Conservation (phyloP, 1,140 invertebrate species). For the Ladona fulva region DNA sequence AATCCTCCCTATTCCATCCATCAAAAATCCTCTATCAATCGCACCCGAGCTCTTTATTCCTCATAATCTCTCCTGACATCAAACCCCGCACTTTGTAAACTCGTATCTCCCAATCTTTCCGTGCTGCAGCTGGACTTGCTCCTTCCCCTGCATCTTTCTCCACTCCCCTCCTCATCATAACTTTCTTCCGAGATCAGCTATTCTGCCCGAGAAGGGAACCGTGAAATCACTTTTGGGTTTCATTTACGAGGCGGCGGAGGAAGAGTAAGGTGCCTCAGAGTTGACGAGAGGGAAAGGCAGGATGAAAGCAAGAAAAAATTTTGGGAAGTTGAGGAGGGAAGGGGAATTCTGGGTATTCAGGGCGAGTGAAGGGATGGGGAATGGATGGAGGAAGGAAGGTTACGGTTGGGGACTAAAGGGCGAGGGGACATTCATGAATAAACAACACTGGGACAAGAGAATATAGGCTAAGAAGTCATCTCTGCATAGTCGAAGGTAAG, state of each 20-base stretch:
- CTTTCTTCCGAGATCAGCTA: not conserved
- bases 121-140: too few relatives aligned
- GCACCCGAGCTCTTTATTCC: too few relatives aligned
- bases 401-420: too few relatives aligned
- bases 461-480: too few relatives aligned
- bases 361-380: not conserved
- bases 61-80: too few relatives aligned
- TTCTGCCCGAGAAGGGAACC: not conserved
- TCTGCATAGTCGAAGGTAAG: too few relatives aligned
- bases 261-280: not conserved
- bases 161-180: not conserved
- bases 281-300: not conserved
- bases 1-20: too few relatives aligned
- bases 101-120: not conserved
- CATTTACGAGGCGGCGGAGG: not conserved
- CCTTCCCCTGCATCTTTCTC: too few relatives aligned
- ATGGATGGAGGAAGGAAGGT: not conserved
- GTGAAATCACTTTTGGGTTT: slow-evolving; percentile 6
- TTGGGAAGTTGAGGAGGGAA: not conserved
- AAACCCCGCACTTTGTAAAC: not conserved
- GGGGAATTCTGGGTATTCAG: not conserved
- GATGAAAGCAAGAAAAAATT: not conserved
- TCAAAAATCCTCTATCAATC: too few relatives aligned
- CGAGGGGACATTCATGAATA: too few relatives aligned
- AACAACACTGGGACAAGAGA: too few relatives aligned